A percentile compares a stretch with the other conserved stretches of the same genome.
These are phyloP conservation scores for Drosophila histrio DNA, from an alignment of 2,888 invertebrate species.

Conservation along the genomic window DNA sequence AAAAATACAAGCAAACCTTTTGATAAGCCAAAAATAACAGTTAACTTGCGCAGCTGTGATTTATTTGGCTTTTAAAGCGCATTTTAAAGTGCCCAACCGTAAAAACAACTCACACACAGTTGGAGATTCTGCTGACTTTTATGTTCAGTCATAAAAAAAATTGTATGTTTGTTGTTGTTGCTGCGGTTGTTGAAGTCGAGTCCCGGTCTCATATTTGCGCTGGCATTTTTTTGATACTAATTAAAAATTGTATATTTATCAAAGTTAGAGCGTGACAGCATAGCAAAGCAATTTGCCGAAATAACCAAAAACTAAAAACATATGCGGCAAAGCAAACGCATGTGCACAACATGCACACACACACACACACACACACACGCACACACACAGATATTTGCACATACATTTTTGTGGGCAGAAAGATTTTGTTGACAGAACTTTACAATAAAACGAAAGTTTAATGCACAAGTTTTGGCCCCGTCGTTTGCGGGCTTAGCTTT, in stretches of 20 bases:
- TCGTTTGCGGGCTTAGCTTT: conserved; percentile 52
- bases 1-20: conserved; percentile 35
- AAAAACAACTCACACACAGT: conserved; percentile 23
- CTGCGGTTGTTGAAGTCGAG: conserved; percentile 13
- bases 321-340: conserved; percentile 37
- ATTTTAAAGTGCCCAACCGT: conserved; percentile 50
- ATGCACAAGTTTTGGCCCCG: conserved; percentile 69
- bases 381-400: neutral
- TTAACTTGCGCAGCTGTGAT: conserved; percentile 56
- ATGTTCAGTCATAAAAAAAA: conserved; percentile 37
- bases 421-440: conserved; percentile 77
- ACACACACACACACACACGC: neutral
- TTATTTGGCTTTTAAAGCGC: conserved; percentile 60
- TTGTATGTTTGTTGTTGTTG: neutral
- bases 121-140: conserved; percentile 59
- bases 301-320: conserved; percentile 60
- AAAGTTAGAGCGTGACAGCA: conserved; percentile 59
- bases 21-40: conserved; percentile 58
- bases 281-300: conserved; percentile 59
- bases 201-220: conserved; percentile 37
- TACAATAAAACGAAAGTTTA: conserved; percentile 79
- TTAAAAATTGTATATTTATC: conserved; percentile 74
- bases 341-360: conserved; percentile 23
- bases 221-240: conserved; percentile 53
- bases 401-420: conserved; percentile 55